Percentiles rank a stretch among this genome's conserved stretches.
Evolutionary conservation across 2,113 vertebrate species (phyloP).

Genomic region (Numenius arquata): DNA sequence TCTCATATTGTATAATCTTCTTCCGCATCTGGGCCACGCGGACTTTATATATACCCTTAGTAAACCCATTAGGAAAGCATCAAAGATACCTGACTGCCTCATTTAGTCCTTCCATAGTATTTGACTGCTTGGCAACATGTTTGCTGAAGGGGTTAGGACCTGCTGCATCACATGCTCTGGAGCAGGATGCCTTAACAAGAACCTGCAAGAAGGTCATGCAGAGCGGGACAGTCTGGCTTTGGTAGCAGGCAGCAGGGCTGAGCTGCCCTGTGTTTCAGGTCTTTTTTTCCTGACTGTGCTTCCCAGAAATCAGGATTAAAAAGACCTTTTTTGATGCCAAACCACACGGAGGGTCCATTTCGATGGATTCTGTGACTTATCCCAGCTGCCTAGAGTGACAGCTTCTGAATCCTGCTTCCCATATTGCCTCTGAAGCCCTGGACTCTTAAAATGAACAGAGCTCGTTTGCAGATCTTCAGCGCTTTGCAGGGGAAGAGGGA

Average conservation of each 20-base stretch:
- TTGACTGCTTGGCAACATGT: neutral
- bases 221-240: neutral
- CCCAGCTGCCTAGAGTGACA: neutral
- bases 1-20: neutral
- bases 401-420: neutral
- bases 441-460: neutral
- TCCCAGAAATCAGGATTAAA: neutral
- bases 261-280: neutral
- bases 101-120: neutral
- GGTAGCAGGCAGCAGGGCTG: neutral
- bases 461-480: neutral
- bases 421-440: neutral
- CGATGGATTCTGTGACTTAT: neutral
- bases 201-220: neutral
- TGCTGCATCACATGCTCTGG: neutral
- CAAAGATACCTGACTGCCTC: neutral
- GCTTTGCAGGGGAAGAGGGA: neutral
- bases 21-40: neutral
- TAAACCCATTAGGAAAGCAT: neutral
- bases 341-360: neutral
- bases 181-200: neutral
- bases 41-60: neutral
- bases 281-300: neutral
- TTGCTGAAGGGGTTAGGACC: neutral
- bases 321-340: neutral